These are phyloP conservation scores for Spheniscus humboldti DNA, from an alignment of 2,797 vertebrate genomes.

Conservation along the genomic window DNA sequence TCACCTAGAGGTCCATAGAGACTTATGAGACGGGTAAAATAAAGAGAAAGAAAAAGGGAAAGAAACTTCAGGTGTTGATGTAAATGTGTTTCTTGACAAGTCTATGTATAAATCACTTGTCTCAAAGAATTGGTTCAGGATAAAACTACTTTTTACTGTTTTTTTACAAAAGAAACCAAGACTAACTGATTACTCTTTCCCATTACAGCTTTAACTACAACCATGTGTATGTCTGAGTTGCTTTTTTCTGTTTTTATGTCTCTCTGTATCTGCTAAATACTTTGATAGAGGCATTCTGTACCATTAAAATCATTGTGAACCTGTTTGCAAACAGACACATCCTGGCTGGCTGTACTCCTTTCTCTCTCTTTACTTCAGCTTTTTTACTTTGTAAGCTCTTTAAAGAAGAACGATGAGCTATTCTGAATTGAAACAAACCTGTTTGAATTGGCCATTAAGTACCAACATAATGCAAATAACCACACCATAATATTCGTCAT, in stretches of 20 bases:
- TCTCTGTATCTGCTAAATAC: not conserved
- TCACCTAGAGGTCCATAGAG: not conserved
- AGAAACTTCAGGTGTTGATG: not conserved
- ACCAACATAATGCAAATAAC: not conserved
- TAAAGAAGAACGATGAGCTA: not conserved
- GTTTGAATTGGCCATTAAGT: not conserved
- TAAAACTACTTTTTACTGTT: not conserved
- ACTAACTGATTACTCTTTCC: not conserved
- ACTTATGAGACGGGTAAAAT: not conserved
- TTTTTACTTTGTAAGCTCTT: not conserved
- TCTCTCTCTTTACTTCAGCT: not conserved
- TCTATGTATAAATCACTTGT: not conserved
- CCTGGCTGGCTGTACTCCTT: not conserved
- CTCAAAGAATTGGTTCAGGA: not conserved
- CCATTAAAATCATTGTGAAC: not conserved
- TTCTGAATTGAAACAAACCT: not conserved
- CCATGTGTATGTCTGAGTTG: not conserved
- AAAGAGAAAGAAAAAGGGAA: not conserved
- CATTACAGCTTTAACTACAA: not conserved
- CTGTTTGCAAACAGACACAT: not conserved
- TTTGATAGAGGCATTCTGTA: not conserved
- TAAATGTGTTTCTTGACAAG: rapidly evolving
- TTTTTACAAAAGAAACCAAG: not conserved
- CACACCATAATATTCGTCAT: not conserved
- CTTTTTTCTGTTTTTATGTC: not conserved